Percentiles rank a stretch among this genome's conserved stretches.
phyloP scores from a whole-genome alignment of 2,888 invertebrate species.

The Diachrysia chrysitis region DNA sequence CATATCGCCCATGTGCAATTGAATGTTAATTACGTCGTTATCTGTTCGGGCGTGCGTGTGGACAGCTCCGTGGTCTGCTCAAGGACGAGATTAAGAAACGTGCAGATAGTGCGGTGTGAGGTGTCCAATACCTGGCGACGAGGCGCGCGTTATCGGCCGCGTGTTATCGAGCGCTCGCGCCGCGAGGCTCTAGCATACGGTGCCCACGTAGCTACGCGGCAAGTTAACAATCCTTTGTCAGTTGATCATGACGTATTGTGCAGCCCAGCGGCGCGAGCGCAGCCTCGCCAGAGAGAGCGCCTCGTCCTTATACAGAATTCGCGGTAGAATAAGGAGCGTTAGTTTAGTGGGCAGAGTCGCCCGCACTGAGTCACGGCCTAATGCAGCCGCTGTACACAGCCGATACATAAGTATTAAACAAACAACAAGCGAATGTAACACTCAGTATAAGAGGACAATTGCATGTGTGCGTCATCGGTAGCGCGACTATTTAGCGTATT shows the following conservation, averaged over 20 bases:
- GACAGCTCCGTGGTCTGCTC: constrained; percentile 13
- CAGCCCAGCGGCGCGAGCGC: not conserved
- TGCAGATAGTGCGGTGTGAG: constrained; percentile 42
- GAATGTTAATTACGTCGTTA: constrained; percentile 33
- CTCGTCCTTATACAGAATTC: not conserved
- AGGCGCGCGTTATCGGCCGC: constrained; percentile 23
- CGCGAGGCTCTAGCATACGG: not conserved
- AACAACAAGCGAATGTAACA: not conserved
- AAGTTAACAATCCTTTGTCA: not conserved
- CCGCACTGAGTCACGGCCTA: constrained; percentile 32
- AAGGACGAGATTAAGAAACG: constrained; percentile 49
- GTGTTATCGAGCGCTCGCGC: constrained; percentile 31
- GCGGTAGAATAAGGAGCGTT: not conserved
- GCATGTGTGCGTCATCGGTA: constrained; percentile 8
- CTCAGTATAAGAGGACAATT: constrained; percentile 2
- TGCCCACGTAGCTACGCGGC: not conserved
- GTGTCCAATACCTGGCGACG: constrained; percentile 17
- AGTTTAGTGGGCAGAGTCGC: not conserved
- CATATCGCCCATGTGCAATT: not conserved
- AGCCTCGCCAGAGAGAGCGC: not conserved
- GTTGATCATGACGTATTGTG: constrained; percentile 6
- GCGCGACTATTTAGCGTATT: constrained; percentile 5
- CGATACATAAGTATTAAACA: constrained; percentile 1
- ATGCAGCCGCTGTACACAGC: not conserved
- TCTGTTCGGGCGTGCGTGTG: constrained; percentile 10